These are phyloP conservation scores for Aethes cnicana DNA, from an alignment of 2,888 invertebrate species.

Conservation along the genomic window DNA sequence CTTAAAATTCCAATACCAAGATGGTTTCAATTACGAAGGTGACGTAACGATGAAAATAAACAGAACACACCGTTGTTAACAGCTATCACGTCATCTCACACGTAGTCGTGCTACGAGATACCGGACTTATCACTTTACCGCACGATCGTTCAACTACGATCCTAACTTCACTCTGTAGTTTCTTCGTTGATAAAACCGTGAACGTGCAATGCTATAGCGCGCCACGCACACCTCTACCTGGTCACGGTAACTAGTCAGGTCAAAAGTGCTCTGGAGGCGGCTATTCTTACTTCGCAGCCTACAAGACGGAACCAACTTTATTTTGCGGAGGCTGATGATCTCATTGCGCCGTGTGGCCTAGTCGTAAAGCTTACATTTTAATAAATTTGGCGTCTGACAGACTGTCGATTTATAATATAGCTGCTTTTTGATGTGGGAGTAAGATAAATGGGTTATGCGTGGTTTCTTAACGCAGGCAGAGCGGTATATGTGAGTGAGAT, in stretches of 20 bases:
- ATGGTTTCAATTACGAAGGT: constrained; percentile 39
- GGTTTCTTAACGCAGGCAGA: constrained; percentile 4
- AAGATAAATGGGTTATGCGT: constrained; percentile 13
- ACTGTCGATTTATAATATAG: constrained; percentile 3
- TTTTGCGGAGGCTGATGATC: background rate
- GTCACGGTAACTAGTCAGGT: constrained; percentile 11
- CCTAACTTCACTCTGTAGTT: constrained; percentile 7
- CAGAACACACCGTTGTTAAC: constrained; percentile 60
- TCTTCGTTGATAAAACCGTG: background rate
- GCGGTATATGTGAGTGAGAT: constrained; percentile 24
- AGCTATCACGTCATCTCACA: constrained; percentile 45
- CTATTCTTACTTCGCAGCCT: constrained; percentile 15
- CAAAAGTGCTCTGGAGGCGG: background rate
- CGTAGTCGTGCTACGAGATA: constrained; percentile 51
- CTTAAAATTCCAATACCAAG: constrained; percentile 27
- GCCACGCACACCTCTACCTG: constrained; percentile 13
- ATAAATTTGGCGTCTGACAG: constrained; percentile 9
- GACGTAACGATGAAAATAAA: constrained; percentile 77
- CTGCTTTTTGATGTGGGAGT: constrained; percentile 12
- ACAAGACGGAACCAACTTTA: constrained; percentile 14
- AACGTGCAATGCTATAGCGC: background rate
- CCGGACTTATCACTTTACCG: constrained; percentile 42
- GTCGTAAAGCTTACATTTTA: constrained; percentile 15
- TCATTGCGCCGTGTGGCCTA: constrained; percentile 6
- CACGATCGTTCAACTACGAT: constrained; percentile 1